Evolutionary conservation across 2,113 vertebrate genomes (phyloP).

Genomic region (Ariopsis seemanni): DNA sequence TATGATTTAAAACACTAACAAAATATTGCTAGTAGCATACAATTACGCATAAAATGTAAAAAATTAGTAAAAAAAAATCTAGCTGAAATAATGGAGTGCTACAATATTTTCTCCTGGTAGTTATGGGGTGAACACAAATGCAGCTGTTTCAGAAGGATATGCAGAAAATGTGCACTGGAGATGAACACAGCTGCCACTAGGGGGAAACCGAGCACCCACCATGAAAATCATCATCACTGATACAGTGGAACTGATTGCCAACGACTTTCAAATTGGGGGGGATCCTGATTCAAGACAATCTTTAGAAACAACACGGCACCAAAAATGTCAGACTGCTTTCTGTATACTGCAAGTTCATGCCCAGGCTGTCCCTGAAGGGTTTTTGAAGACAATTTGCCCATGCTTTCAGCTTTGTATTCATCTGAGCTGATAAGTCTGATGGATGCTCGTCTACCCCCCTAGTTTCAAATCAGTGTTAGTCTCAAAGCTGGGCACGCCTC

Average conservation of each 20-base stretch:
- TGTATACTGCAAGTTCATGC: constrained; percentile 48
- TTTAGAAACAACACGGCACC: not conserved
- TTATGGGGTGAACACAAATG: constrained; percentile 53
- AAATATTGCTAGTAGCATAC: constrained; percentile 53
- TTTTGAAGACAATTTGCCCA: not conserved
- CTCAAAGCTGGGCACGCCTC: constrained; percentile 53
- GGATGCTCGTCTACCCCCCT: not conserved
- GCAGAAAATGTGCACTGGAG: not conserved
- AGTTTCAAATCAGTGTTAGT: constrained; percentile 53
- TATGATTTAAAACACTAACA: constrained; percentile 50
- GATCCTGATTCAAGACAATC: constrained; percentile 52
- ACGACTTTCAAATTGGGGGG: not conserved
- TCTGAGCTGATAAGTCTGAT: not conserved
- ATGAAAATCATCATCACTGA: not conserved
- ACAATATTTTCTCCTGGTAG: constrained; percentile 68
- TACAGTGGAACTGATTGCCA: not conserved
- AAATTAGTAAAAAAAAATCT: constrained; percentile 49
- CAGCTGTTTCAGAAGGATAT: not conserved
- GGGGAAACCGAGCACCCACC: constrained; percentile 25
- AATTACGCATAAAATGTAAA: constrained; percentile 50
- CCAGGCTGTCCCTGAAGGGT: constrained; percentile 21
- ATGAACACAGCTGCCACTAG: constrained; percentile 25
- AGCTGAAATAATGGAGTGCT: constrained; percentile 57
- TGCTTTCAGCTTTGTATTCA: not conserved
- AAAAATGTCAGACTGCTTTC: not conserved